Base-by-base conservation (phyloP, 2,113 vertebrate species). In the Pollachius pollachius region DNA sequence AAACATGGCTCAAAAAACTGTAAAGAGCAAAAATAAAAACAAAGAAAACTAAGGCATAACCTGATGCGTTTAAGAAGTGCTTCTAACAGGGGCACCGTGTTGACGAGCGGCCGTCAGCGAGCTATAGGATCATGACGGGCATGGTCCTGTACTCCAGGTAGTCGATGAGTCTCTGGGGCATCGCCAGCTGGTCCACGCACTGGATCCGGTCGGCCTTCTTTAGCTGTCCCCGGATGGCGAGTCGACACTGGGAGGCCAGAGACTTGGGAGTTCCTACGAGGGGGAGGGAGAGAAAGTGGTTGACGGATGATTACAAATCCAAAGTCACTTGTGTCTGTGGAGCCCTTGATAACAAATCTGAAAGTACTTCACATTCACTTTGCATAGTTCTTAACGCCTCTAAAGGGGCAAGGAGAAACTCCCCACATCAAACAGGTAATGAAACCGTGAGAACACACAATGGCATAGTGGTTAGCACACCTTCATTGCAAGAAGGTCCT, bases 211-310 rank as follows among this genome's bases (percentile, higher is more conserved):
- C 75, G 1, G 89, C 84, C 74, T 87, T 88, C 76, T 70, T 83
- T 72, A 98, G 84, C 79, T 95, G 76, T 66, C 84, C 90, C 71
- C 90, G 82, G 78, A 95, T 72, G 2, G 85, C 90, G 74, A 98
- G 90, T 54, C 96, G 88, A 73, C 92, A 92, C 65, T 96, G 97
- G 11, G 94, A 95, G 65, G 93, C 90, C 85, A 98, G 88, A 61
- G 94, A 90, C 69, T 88, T 94, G 64, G 97, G 97, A 75, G 84
- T 91, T 71, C 92, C 96, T 98, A 34, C 30, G 6, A 34, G 85
- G 0, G 74, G 67, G 72, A 25, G 62, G 4, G 62, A 70, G 25
- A 18, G 71, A 65, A 63, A 72, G 21, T 18, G 9, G 18, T n/a
- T 17, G 11, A 41, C 37, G 11, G 9, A 59, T n/a, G 23, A 30